A percentile compares a stretch with the other conserved stretches of the same genome.
Conservation (phyloP, 2,797 vertebrate genomes). For the Crypturellus tataupa region DNA sequence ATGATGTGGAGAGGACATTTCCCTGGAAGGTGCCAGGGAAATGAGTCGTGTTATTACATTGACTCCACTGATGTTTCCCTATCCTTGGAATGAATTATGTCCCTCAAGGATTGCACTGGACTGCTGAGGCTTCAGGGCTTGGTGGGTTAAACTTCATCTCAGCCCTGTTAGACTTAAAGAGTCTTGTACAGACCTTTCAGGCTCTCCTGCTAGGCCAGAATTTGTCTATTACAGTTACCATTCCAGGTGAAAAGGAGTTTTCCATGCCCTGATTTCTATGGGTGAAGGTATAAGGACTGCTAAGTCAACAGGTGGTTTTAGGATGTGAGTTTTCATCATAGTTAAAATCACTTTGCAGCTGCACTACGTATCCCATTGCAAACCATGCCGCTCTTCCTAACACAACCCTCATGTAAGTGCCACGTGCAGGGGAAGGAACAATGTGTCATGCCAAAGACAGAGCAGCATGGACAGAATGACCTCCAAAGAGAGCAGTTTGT, state of each 20-base stretch:
- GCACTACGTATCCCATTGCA: fast-evolving
- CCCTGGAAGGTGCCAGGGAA: background rate
- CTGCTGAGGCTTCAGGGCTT: background rate
- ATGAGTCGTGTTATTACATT: background rate
- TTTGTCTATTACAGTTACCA: background rate
- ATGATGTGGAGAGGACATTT: background rate
- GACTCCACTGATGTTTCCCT: background rate
- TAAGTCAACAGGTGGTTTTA: background rate
- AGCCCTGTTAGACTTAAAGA: background rate
- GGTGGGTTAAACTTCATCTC: background rate
- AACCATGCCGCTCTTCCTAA: background rate
- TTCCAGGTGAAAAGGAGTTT: background rate
- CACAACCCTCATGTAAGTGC: fast-evolving
- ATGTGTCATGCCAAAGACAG: background rate
- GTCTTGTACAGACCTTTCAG: background rate
- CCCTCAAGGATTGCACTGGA: background rate
- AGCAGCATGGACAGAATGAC: fast-evolving
- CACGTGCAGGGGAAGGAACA: background rate
- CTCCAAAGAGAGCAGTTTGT: background rate
- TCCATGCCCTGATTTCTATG: background rate
- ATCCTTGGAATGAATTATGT: background rate
- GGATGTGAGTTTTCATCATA: background rate
- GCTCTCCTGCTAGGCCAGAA: background rate
- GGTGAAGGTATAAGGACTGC: background rate
- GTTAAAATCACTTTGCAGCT: background rate